A percentile compares a stretch with the other conserved stretches of the same genome.
These are phyloP conservation scores for Enteromius anoplus DNA, from an alignment of 2,797 vertebrate genomes.

Conservation along the genomic window DNA sequence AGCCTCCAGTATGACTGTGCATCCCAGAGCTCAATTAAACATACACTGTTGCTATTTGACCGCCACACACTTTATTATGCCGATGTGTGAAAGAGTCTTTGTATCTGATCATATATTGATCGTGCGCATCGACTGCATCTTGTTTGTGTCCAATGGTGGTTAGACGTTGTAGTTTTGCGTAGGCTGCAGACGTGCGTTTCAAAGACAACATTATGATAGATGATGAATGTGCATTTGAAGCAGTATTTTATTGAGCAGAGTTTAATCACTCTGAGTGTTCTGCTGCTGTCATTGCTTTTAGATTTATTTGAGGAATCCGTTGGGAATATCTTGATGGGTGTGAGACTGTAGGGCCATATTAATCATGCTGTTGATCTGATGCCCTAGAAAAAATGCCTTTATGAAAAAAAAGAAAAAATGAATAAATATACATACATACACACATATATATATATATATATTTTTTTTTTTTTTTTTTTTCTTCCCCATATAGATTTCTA, in stretches of 20 bases:
- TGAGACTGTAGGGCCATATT: neutral
- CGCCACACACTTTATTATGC: neutral
- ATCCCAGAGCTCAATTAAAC: conserved; percentile 24
- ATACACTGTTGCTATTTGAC: neutral
- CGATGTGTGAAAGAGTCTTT: neutral
- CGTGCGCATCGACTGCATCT: no score
- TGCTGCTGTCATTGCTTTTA: neutral
- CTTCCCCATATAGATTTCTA: no score
- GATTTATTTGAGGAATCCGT: neutral
- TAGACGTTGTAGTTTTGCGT: neutral
- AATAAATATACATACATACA: no score
- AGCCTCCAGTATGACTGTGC: conserved; percentile 9
- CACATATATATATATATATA: no score
- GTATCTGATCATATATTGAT: neutral
- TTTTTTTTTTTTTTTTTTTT: no score
- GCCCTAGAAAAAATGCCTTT: neutral
- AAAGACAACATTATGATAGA: neutral
- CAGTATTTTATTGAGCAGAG: neutral
- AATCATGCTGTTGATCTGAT: neutral
- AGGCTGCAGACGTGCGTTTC: neutral
- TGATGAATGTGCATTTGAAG: neutral
- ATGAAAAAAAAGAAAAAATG: no score
- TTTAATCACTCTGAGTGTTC: neutral
- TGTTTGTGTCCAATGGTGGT: neutral
- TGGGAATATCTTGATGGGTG: neutral